Evolutionary conservation across 2,888 invertebrate species (phyloP), one percentile per base, ranked within the genome.

Genomic region (Zygaena filipendulae): DNA sequence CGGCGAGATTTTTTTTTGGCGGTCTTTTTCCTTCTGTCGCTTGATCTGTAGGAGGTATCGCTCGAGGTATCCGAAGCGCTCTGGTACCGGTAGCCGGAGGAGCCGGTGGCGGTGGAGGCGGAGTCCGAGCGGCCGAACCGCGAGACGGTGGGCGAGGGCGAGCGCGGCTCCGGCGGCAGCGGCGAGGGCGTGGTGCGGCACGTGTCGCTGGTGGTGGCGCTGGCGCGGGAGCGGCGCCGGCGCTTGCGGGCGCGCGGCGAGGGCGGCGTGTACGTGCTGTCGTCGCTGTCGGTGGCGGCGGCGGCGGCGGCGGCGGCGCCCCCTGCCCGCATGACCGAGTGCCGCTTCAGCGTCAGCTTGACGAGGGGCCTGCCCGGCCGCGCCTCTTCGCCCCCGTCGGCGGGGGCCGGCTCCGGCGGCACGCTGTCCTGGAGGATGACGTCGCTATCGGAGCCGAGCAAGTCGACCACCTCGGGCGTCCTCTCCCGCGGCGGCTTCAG

Each of bases 401-500:
- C 13, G 3, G 35, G 41, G 11, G 43, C 19, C 13, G 45, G 43
- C 23, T 48, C 58, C n/a, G 59, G 40, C 14, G 43, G 49, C 7
- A 40, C 35, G 8, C 32, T 32, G 6, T 75, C 77, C 22, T 71
- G 68, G 13, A 80, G 52, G 11, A 72, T 61, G 6, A 74, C 72
- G 42, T 72, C 81, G 39, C 80, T 82, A 44, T 82, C 83, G 2
- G 83, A 84, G n/a, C 81, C 82, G 7, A 81, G 54, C 32, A 86
- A 51, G 40, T 84, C 83, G 10, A 86, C 83, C 1, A 86, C 75
- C 52, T 85, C 85, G 1, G 88, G 88, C 21, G 87, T 86, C 32
- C 87, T 71, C 40, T 85, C 84, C 38, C 81, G 80, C 34, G 84
- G 85, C 19, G 87, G 87, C 50, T 86, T 87, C 14, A 87, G 83